Evolutionary conservation across 2,113 vertebrate genomes (phyloP).

Genomic region (Ascaphus truei): DNA sequence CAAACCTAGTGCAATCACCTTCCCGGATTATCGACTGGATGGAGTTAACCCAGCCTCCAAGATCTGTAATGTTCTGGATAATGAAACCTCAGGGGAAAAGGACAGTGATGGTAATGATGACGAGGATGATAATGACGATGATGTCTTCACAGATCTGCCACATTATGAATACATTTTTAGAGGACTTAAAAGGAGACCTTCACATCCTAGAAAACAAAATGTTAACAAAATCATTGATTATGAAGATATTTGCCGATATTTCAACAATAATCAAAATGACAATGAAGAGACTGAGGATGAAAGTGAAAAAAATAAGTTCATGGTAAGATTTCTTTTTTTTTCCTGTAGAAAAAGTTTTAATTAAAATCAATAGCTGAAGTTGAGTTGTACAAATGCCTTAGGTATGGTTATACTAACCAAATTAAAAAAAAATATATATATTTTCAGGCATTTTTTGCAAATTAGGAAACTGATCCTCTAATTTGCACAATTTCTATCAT

Average conservation of each 20-base stretch:
- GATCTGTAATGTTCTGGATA: conserved; percentile 48
- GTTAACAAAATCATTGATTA: conserved; percentile 38
- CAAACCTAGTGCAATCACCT: conserved; percentile 66
- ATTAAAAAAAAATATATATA: too few relatives aligned
- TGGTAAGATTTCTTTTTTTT: not conserved
- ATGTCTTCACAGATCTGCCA: conserved; percentile 57
- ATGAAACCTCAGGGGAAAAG: conserved; percentile 49
- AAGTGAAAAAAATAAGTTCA: not conserved
- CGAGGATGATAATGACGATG: conserved; percentile 43
- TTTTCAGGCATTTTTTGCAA: too few relatives aligned
- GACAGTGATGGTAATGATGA: conserved; percentile 42
- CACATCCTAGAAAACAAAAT: conserved; percentile 42
- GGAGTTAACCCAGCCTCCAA: conserved; percentile 32
- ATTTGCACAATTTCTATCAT: too few relatives aligned
- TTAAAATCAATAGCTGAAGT: not conserved
- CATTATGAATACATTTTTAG: conserved; percentile 36
- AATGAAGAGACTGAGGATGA: conserved; percentile 41
- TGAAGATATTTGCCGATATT: conserved; percentile 27
- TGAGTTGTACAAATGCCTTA: not conserved
- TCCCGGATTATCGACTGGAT: conserved; percentile 52
- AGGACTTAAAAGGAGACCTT: conserved; percentile 36
- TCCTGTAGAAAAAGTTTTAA: conserved; percentile 10
- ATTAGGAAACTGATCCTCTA: too few relatives aligned
- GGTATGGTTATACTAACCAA: too few relatives aligned
- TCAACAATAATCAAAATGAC: not conserved